Percentiles rank a stretch among this genome's conserved stretches.
Evolutionary conservation across 2,888 invertebrate genomes (phyloP).

Genomic region (Polymixis flavicincta): DNA sequence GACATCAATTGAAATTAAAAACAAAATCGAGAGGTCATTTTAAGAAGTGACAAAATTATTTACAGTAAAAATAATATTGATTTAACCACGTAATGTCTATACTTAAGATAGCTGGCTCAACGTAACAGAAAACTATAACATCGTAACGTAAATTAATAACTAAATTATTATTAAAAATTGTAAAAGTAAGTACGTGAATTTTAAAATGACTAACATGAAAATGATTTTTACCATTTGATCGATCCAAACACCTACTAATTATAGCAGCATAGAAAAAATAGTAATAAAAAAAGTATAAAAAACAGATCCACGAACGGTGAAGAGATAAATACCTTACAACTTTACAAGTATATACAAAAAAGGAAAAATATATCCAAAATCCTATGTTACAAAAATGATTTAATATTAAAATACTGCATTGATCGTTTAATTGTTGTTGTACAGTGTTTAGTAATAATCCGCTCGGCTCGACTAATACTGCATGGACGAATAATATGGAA

Average conservation of each 20-base stretch:
- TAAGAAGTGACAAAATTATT: constrained; percentile 35
- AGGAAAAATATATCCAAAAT: constrained; percentile 85
- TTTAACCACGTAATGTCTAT: constrained; percentile 53
- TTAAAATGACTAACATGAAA: constrained; percentile 63
- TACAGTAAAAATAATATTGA: constrained; percentile 45
- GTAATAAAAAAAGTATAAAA: constrained; percentile 78
- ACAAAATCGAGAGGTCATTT: constrained; percentile 28
- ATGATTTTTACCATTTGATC: constrained; percentile 71
- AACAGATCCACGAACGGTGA: constrained; percentile 83
- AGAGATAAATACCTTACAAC: constrained; percentile 83
- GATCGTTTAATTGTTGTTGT: constrained; percentile 76
- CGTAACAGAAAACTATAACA: constrained; percentile 66
- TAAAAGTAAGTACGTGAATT: constrained; percentile 67
- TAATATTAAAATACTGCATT: constrained; percentile 86
- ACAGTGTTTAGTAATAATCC: constrained; percentile 70
- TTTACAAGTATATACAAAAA: constrained; percentile 89
- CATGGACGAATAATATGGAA: constrained; percentile 78
- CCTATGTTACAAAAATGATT: constrained; percentile 79
- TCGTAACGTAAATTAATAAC: constrained; percentile 58
- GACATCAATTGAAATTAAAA: constrained; percentile 22
- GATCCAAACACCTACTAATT: constrained; percentile 67
- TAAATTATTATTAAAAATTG: constrained; percentile 55
- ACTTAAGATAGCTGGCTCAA: constrained; percentile 64
- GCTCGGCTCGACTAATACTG: constrained; percentile 79
- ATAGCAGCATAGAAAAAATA: constrained; percentile 59